Conservation (phyloP, 2,888 invertebrate genomes). For the Nomada ruficornis region DNA sequence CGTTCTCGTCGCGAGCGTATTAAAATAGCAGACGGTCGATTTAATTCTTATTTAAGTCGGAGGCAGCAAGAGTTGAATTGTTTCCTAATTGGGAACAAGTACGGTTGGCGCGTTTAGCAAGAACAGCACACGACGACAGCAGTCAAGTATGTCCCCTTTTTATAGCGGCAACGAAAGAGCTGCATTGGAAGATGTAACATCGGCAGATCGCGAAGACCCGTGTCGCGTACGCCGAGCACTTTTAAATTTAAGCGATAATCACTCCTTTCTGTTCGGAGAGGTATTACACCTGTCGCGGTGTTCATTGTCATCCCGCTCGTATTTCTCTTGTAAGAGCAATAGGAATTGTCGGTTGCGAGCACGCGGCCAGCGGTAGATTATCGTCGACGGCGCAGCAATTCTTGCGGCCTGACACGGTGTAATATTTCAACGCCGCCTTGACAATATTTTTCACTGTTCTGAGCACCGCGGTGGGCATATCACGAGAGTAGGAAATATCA, state of each 20-base stretch:
- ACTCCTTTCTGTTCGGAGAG: conserved; percentile 32
- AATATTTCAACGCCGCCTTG: conserved; percentile 73
- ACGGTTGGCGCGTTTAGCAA: background rate
- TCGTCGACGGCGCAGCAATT: conserved; percentile 69
- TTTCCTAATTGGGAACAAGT: background rate
- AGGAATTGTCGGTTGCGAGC: conserved; percentile 60
- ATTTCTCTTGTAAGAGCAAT: conserved; percentile 61
- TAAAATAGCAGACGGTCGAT: conserved; percentile 14
- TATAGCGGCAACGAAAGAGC: background rate
- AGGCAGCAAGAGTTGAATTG: background rate
- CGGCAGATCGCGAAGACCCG: background rate
- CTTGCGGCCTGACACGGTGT: conserved; percentile 66
- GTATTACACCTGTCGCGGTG: conserved; percentile 62
- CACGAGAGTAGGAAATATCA: conserved; percentile 65
- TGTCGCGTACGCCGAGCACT: background rate
- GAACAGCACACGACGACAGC: background rate
- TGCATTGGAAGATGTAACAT: conserved; percentile 7
- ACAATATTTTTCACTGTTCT: conserved; percentile 68
- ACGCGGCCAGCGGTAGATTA: conserved; percentile 68
- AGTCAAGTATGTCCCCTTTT: background rate
- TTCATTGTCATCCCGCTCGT: conserved; percentile 64
- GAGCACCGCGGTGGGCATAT: conserved; percentile 37
- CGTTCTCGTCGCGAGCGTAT: conserved; percentile 9
- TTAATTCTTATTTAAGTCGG: background rate
- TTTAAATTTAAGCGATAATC: conserved; percentile 43